These are phyloP conservation scores for Bombyx huttoni DNA, from an alignment of 2,888 invertebrate genomes.

Conservation along the genomic window DNA sequence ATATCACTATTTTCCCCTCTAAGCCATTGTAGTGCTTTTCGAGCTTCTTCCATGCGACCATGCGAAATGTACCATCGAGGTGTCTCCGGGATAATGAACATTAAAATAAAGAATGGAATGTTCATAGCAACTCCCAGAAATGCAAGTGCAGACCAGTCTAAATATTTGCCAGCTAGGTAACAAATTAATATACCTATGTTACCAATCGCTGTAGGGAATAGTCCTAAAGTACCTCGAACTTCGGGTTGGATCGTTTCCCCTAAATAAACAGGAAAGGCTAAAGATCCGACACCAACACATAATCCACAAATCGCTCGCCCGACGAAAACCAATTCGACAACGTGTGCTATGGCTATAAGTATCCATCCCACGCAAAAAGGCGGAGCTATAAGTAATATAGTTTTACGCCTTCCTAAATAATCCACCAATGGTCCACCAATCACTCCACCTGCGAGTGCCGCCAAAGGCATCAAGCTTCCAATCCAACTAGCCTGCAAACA, in stretches of 20 bases:
- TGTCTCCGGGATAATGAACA: slow-evolving; percentile 92
- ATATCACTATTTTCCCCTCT: slow-evolving; percentile 86
- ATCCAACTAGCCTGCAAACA: slow-evolving; percentile 87
- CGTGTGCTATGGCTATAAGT: slow-evolving; percentile 81
- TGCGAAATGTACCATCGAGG: slow-evolving; percentile 92
- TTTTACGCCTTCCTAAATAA: slow-evolving; percentile 86
- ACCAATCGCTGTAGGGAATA: slow-evolving; percentile 89
- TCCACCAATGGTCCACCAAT: slow-evolving; percentile 89
- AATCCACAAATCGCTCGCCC: slow-evolving; percentile 89
- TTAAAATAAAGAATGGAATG: slow-evolving; percentile 83
- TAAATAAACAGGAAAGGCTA: slow-evolving; percentile 92
- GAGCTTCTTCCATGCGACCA: slow-evolving; percentile 81
- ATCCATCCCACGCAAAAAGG: slow-evolving; percentile 89
- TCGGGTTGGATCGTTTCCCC: slow-evolving; percentile 95
- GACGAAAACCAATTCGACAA: slow-evolving; percentile 79
- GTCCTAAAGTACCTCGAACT: slow-evolving; percentile 90
- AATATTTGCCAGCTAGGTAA: slow-evolving; percentile 83
- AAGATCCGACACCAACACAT: slow-evolving; percentile 89
- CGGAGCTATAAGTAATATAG: slow-evolving; percentile 83
- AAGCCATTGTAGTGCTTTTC: slow-evolving; percentile 85
- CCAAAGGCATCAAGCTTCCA: slow-evolving; percentile 89
- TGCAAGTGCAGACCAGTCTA: slow-evolving; percentile 88
- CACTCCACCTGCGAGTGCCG: slow-evolving; percentile 88
- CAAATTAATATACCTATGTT: slow-evolving; percentile 87
- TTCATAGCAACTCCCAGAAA: slow-evolving; percentile 83